These are phyloP conservation scores for Tribolium madens DNA, from an alignment of 1,140 invertebrate genomes.

Conservation along the genomic window DNA sequence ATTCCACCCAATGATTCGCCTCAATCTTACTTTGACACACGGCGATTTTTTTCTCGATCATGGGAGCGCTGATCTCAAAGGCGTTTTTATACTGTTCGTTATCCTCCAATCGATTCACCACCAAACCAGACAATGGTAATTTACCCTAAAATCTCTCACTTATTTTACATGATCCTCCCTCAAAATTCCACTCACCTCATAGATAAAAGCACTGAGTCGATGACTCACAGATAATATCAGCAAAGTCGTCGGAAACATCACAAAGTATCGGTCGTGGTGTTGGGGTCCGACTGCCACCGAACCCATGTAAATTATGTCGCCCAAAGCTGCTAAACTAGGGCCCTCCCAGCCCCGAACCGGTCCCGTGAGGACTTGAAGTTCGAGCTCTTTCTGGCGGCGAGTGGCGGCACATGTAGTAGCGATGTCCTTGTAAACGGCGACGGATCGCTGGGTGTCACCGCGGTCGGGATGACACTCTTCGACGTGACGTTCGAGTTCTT, in stretches of 20 bases:
- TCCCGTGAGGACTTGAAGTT: conserved; percentile 93
- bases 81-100: conserved; percentile 86
- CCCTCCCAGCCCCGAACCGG: conserved; percentile 95
- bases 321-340: conserved; percentile 81
- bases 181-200: conserved; percentile 78
- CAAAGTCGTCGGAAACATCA: conserved; percentile 89
- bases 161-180: background rate
- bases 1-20: conserved; percentile 88
- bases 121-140: conserved; percentile 87
- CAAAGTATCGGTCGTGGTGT: conserved; percentile 90
- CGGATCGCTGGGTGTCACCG: conserved; percentile 95
- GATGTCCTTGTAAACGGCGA: conserved; percentile 94
- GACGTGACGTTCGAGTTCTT: conserved; percentile 95
- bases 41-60: conserved; percentile 91
- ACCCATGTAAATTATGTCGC: conserved; percentile 87
- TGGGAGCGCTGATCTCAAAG: conserved; percentile 92
- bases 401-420: conserved; percentile 82
- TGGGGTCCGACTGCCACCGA: conserved; percentile 85
- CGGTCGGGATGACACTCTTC: conserved; percentile 95
- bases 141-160: conserved; percentile 77
- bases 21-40: conserved; percentile 87
- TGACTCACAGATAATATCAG: conserved; percentile 92
- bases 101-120: conserved; percentile 82
- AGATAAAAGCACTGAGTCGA: conserved; percentile 93
- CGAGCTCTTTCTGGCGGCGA: conserved; percentile 95